Evolutionary conservation across 2,797 vertebrate genomes (phyloP), one percentile per base, ranked within the genome.

Genomic region (Synanceia verrucosa): DNA sequence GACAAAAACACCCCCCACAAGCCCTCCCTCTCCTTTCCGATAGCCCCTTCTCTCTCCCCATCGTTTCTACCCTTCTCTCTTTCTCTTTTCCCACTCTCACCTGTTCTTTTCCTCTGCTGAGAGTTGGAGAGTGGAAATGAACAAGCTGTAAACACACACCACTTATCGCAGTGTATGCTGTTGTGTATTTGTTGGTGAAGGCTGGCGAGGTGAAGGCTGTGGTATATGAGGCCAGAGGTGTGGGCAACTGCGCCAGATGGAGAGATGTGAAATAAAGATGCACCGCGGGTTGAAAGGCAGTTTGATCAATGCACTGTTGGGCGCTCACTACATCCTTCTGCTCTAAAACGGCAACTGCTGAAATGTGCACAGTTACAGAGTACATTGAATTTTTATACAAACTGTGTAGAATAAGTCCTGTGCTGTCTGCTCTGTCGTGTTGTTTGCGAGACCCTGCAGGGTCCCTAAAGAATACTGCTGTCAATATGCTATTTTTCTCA

Each of bases 111-210:
- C 88, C 90, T 91, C 90, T 90, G 92, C 91, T 89, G 93, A 94
- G 93, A 94, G 93, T 94, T 94, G 88, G 90, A 94, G 93, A 95
- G 94, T 94, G 94, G 94, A 95, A 95, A 95, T 93, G 93, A 95
- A 95, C 94, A 95, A 95, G 94, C 94, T 94, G 94, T 95, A 94
- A 94, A 95, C 93, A 95, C 93, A 94, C 92, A 92, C 93, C 93
- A 95, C 94, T 95, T 95, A 95, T 93, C 90, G 34, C 84, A 70
- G 87, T 86, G 82, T 88, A 89, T 89, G 90, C 88, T 89, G 90
- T 88, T 90, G 87, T 90, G 91, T 91, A 81, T 91, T 88, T 91
- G 82, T 88, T 78, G 78, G 89, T 48, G 26, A 68, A 79, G 80
- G 71, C 83, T 84, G 87, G 79, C 16, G 70, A 78, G 84, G 82